Conservation (phyloP, 2,797 vertebrate species). For the Coilia nasus region DNA sequence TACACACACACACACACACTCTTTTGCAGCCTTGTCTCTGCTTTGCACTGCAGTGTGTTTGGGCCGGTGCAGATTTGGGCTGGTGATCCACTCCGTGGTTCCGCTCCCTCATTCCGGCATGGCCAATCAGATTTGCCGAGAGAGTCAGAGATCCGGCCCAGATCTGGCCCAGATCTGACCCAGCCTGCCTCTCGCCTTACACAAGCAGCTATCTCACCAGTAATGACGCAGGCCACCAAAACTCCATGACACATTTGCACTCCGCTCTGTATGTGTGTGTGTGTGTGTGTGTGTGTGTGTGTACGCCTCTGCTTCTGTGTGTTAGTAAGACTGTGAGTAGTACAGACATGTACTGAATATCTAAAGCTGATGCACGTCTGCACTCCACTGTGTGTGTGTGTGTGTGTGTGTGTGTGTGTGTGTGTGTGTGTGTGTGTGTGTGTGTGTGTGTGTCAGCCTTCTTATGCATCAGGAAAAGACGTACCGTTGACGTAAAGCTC, state of each 20-base stretch:
- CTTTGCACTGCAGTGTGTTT: neutral
- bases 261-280: neutral
- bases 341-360: too few species aligned
- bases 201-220: too few species aligned
- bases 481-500: neutral
- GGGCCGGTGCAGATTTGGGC: conserved; percentile 37
- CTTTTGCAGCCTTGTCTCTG: neutral
- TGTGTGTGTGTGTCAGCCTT: neutral
- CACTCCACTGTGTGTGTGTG: too few species aligned
- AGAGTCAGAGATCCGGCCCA: conserved; percentile 23
- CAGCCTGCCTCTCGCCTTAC: too few species aligned
- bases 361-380: too few species aligned
- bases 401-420: too few species aligned
- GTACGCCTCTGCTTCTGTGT: neutral
- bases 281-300: neutral
- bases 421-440: neutral
- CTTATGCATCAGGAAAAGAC: neutral
- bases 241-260: conserved; percentile 31
- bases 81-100: too few species aligned
- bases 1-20: neutral
- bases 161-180: neutral
- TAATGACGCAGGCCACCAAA: too few species aligned
- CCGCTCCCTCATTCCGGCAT: conserved; percentile 32
- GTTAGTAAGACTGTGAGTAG: too few species aligned
- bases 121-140: conserved; percentile 42